Conservation (phyloP, 2,888 invertebrate genomes). For the Tridacna crocea region DNA sequence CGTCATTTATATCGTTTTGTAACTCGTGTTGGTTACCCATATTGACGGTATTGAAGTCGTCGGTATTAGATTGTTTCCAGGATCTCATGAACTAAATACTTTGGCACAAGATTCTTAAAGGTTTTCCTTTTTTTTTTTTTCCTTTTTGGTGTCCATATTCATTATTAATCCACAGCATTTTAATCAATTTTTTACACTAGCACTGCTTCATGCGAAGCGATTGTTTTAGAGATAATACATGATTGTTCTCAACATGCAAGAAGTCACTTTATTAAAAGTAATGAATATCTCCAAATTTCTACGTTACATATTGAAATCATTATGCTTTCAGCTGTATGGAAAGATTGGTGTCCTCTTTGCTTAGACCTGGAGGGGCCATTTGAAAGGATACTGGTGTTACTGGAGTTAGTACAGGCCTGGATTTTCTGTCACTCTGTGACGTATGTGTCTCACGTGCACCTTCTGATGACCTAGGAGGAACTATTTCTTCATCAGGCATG, state of each 20-base stretch:
- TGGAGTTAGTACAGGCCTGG: conserved; percentile 36
- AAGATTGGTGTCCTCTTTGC: conserved; percentile 45
- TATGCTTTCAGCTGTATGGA: conserved; percentile 23
- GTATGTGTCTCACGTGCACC: conserved; percentile 10
- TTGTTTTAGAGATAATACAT: background rate
- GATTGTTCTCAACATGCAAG: background rate
- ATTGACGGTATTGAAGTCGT: too few species aligned
- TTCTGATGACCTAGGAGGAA: background rate
- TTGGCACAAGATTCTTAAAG: too few species aligned
- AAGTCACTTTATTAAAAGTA: background rate
- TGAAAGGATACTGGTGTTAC: conserved; percentile 66
- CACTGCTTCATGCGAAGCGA: background rate
- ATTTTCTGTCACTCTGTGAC: conserved; percentile 14
- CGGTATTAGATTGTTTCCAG: too few species aligned
- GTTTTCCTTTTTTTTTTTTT: background rate
- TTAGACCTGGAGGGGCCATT: conserved; percentile 69
- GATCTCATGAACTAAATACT: too few species aligned
- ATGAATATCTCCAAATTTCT: background rate
- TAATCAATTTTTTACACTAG: background rate
- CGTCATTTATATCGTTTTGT: too few species aligned
- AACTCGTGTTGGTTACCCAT: too few species aligned
- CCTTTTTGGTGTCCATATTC: background rate
- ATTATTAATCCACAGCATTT: background rate
- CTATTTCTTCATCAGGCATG: background rate
- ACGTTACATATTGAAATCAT: too few species aligned